Evolutionary conservation across 2,888 invertebrate species (phyloP).

Genomic region (Keiferia lycopersicella): DNA sequence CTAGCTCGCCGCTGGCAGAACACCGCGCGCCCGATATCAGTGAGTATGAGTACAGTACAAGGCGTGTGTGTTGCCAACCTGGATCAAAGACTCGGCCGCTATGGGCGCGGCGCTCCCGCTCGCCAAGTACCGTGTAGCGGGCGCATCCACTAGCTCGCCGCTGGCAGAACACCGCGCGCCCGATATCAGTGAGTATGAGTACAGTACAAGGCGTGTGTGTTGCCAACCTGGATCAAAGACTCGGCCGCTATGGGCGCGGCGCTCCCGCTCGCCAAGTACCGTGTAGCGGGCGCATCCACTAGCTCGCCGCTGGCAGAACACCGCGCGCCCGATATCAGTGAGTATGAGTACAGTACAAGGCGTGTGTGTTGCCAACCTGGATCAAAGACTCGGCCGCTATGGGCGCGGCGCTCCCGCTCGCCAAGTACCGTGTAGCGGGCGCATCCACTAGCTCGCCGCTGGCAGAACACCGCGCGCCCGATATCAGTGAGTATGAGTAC

Average conservation of each 20-base stretch:
- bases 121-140: conserved; percentile 80
- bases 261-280: conserved; percentile 81
- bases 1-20: conserved; percentile 86
- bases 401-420: conserved; percentile 85
- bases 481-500: conserved; percentile 65
- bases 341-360: conserved; percentile 51
- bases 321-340: conserved; percentile 72
- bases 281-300: conserved; percentile 81
- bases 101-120: conserved; percentile 86
- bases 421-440: conserved; percentile 80
- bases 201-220: conserved; percentile 82
- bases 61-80: conserved; percentile 87
- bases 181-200: conserved; percentile 67
- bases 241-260: conserved; percentile 88
- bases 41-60: conserved; percentile 51
- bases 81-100: conserved; percentile 90
- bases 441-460: conserved; percentile 88
- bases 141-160: conserved; percentile 86
- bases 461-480: conserved; percentile 69
- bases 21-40: conserved; percentile 73
- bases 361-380: conserved; percentile 90
- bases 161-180: conserved; percentile 76
- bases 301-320: conserved; percentile 86
- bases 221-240: conserved; percentile 89
- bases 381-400: conserved; percentile 87